Conservation (phyloP, 37 sponge, comb jelly and placozoan genomes). For the Beroe forskalii region DNA sequence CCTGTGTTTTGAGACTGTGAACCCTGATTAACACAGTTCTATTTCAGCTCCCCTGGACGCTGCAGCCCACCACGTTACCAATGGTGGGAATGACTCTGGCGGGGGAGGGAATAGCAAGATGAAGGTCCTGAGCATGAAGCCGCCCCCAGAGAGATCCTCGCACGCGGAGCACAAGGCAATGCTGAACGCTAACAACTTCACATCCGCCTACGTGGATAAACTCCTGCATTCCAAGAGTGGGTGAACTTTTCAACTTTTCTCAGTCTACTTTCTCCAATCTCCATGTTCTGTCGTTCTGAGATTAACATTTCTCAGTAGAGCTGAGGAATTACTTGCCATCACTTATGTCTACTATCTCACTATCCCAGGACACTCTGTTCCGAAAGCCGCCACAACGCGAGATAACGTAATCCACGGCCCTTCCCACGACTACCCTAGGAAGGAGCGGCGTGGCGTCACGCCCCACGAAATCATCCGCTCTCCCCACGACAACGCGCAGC, state of each 20-base stretch:
- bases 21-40: too few relatives aligned
- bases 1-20: too few relatives aligned
- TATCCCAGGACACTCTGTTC: conserved; percentile 35
- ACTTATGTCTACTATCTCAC: neutral
- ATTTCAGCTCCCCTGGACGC: neutral
- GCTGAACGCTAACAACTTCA: neutral
- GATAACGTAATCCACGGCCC: neutral
- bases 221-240: neutral
- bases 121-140: neutral
- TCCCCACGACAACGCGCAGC: neutral
- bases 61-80: neutral
- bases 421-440: neutral
- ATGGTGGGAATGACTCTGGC: neutral
- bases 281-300: too few relatives aligned
- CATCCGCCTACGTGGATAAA: conserved; percentile 28
- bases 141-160: neutral
- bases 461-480: neutral
- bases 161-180: neutral
- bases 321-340: neutral
- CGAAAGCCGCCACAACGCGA: neutral
- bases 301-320: neutral
- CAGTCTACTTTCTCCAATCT: conserved; percentile 21
- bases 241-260: neutral
- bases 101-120: neutral
- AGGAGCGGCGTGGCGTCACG: neutral